A percentile compares a stretch with the other conserved stretches of the same genome.
phyloP scores from a whole-genome alignment of 2,113 vertebrate species.

The Eulemur rufifrons region DNA sequence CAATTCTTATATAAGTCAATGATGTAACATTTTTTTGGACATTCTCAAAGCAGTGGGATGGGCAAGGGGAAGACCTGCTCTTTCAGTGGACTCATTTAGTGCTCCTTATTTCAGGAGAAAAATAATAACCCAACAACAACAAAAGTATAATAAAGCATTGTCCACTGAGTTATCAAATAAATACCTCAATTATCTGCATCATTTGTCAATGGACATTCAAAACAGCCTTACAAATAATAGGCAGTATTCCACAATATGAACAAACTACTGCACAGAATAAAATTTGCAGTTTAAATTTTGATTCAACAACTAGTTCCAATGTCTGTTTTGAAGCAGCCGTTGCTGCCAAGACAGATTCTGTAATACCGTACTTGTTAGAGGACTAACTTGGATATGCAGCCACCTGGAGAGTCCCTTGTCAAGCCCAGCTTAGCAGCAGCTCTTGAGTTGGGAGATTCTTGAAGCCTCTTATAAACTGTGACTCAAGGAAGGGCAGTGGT shows the following conservation, averaged over 20 bases:
- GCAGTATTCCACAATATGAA: background rate
- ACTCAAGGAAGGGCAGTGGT: background rate
- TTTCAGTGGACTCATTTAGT: background rate
- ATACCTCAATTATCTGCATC: background rate
- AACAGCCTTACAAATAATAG: background rate
- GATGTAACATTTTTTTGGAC: background rate
- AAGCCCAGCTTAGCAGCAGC: background rate
- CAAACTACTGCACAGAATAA: background rate
- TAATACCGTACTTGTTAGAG: background rate
- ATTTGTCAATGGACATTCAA: background rate
- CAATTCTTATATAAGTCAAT: background rate
- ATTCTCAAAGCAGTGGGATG: background rate
- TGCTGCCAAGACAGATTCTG: background rate
- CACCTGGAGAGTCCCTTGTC: background rate
- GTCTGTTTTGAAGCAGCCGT: background rate
- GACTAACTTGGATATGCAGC: background rate
- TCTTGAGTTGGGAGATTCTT: background rate
- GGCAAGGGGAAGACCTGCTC: background rate
- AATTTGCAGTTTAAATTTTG: background rate
- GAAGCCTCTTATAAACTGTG: background rate
- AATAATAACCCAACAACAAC: background rate
- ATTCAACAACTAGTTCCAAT: background rate
- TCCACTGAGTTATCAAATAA: background rate
- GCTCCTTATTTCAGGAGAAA: conserved; percentile 29
- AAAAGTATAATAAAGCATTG: background rate